Evolutionary conservation across 2,113 vertebrate species (phyloP), one percentile per base, ranked within the genome.

Genomic region (Pedionomus torquatus): DNA sequence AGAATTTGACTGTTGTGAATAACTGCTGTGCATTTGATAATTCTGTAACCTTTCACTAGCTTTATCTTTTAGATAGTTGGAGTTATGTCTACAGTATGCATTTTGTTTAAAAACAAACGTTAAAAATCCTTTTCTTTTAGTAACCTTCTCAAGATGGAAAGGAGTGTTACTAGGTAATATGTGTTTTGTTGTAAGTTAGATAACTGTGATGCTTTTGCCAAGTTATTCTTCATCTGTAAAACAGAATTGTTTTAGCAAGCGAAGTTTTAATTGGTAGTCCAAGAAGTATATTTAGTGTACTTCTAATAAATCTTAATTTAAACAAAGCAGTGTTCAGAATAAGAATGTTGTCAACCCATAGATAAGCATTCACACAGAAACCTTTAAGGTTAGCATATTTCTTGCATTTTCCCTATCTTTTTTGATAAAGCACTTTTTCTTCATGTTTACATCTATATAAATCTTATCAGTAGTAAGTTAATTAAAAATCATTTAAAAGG

Each of bases 401-500:
- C 70, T 84, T 68, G 14, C 8, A 0, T 61, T 93, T 90, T 74
- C 17, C 16, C 13, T 65, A 39, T 85, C 33, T 68, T 44, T 74
- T 94, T 86, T 72, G 61, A 72, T 89, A 90, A 85, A 79, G 7
- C 4, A 11, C 30, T 85, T 77, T 68, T 85, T 83, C 17, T 76
- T 72, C 31, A 71, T 88, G 39, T 80, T 91, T 94, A 37, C 41
- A 24, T 66, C 14, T 63, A 8, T 60, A 35, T 74, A 66, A 86
- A 82, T 61, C 68, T 94, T 89, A 92, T 89, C 70, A 44, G 26
- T 83, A 70, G 41, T 86, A 91, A 92, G 57, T 94, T 71, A 33
- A 72, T 85, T 75, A 75, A 88, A 82, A 91, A 89, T 63, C 8
- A n/a, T 83, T 90, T 92, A 90, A 90, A 89, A 94, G 41, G 16